A percentile compares a stretch with the other conserved stretches of the same genome.
Evolutionary conservation across 2,113 vertebrate species (phyloP).

Genomic region (Sorex araneus): DNA sequence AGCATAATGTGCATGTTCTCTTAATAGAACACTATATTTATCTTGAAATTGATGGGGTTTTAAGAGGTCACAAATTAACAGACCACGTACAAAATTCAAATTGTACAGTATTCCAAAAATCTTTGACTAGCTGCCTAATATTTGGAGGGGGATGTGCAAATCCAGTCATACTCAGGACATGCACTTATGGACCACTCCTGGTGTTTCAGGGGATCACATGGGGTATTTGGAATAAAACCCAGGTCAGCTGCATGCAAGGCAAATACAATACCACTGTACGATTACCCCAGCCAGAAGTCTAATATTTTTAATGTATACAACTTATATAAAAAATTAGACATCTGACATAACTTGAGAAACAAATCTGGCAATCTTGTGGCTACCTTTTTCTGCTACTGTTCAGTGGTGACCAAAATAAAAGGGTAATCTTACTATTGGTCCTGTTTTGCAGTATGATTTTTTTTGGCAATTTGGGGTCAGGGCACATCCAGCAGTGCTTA

Average conservation of each 20-base stretch:
- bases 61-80: conserved; percentile 41
- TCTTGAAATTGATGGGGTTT: conserved; percentile 62
- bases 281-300: no score
- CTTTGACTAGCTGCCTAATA: neutral
- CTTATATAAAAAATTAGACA: conserved; percentile 18
- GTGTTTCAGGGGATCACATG: no score
- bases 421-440: neutral
- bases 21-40: conserved; percentile 66
- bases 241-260: no score
- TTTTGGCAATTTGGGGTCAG: no score
- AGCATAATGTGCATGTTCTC: conserved; percentile 41
- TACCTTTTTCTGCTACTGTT: conserved; percentile 20
- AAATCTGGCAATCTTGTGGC: neutral
- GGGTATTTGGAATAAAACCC: no score
- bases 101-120: conserved; percentile 1
- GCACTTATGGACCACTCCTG: no score
- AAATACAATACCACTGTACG: no score
- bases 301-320: neutral
- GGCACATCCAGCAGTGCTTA: no score
- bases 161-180: no score
- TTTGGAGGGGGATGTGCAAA: neutral
- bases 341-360: neutral
- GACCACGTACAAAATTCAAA: conserved; percentile 52
- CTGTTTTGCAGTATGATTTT: no score
- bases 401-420: neutral